Conservation (phyloP, 1,140 invertebrate genomes). For the Triops cancriformis region DNA sequence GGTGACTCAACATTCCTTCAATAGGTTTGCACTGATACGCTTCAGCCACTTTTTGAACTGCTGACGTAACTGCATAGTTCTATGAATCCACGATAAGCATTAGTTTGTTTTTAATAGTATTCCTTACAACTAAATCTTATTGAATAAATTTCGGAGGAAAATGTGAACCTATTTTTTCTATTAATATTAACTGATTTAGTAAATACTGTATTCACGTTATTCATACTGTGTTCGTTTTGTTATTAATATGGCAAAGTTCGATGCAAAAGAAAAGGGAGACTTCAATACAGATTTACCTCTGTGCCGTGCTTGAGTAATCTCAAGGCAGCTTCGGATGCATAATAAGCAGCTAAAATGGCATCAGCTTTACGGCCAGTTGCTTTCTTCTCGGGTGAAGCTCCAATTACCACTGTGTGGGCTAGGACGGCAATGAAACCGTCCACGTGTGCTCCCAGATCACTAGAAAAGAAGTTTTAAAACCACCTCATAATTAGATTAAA, state of each 20-base stretch:
- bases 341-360: constrained; percentile 88
- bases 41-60: constrained; percentile 85
- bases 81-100: constrained; percentile 42
- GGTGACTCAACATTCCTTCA: constrained; percentile 97
- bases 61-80: constrained; percentile 87
- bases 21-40: constrained; percentile 93
- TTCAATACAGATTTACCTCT: constrained; percentile 50
- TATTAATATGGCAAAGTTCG: too few relatives aligned
- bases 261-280: too few relatives aligned
- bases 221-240: too few relatives aligned
- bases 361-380: constrained; percentile 84
- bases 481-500: not conserved
- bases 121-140: too few relatives aligned
- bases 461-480: constrained; percentile 38
- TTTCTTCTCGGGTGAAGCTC: constrained; percentile 59
- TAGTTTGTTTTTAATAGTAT: not conserved
- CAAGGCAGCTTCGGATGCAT: constrained; percentile 87
- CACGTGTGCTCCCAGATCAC: constrained; percentile 94
- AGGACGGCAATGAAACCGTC: constrained; percentile 98
- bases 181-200: too few relatives aligned
- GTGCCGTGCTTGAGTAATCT: constrained; percentile 83
- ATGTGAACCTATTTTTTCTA: constrained; percentile 15
- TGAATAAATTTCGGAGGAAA: too few relatives aligned
- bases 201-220: too few relatives aligned
- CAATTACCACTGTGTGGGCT: constrained; percentile 89